phyloP scores from a whole-genome alignment of 2,113 vertebrate genomes.

The Tetraodon nigroviridis region DNA sequence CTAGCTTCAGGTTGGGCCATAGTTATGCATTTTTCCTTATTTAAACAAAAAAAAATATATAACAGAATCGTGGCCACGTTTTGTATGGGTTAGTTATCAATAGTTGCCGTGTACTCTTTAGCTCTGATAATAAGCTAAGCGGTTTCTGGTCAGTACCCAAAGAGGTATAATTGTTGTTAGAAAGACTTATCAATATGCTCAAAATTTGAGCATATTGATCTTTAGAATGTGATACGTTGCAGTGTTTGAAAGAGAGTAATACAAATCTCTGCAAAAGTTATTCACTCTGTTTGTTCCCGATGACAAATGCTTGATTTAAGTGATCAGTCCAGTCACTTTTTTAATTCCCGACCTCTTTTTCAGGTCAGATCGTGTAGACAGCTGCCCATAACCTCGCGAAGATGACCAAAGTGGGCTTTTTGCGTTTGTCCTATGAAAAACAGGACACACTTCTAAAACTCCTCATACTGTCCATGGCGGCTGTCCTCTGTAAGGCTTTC shows the following conservation, averaged over 20 bases:
- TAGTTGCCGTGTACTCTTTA: background rate
- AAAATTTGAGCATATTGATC: background rate
- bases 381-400: slow-evolving; percentile 68
- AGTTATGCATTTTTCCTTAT: too few relatives aligned
- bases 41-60: too few relatives aligned
- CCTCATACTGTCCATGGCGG: slow-evolving; percentile 97
- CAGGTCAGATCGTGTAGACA: slow-evolving; percentile 59
- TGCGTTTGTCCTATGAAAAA: slow-evolving; percentile 97
- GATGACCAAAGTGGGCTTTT: slow-evolving; percentile 95
- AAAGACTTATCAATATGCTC: too few relatives aligned
- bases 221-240: background rate
- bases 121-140: background rate
- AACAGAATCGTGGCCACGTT: background rate
- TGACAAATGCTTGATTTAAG: background rate
- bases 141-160: background rate
- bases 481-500: slow-evolving; percentile 87
- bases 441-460: slow-evolving; percentile 99
- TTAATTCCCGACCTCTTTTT: slow-evolving; percentile 13
- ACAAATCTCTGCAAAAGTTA: too few relatives aligned
- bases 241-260: too few relatives aligned
- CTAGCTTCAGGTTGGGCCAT: background rate
- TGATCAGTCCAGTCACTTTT: background rate
- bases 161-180: too few relatives aligned
- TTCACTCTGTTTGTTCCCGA: background rate
- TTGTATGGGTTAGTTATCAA: background rate